A percentile compares a stretch with the other conserved stretches of the same genome.
Conservation (phyloP, 2,888 invertebrate species). For the Molorchus minor region DNA sequence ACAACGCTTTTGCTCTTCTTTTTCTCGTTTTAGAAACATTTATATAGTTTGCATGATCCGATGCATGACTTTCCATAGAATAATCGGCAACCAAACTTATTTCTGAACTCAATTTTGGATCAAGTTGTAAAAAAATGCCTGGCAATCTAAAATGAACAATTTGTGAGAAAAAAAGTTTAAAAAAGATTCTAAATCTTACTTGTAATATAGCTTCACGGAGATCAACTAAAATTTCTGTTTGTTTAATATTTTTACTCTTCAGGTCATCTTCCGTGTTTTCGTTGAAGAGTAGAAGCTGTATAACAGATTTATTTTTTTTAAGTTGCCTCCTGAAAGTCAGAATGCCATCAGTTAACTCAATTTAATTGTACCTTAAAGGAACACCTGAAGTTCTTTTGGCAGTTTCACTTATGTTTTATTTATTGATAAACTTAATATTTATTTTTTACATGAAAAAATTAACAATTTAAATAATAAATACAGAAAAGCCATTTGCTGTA, state of each 20-base stretch:
- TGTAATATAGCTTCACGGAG: slow-evolving; percentile 94
- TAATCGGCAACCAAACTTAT: slow-evolving; percentile 91
- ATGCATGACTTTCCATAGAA: slow-evolving; percentile 92
- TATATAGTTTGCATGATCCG: slow-evolving; percentile 94
- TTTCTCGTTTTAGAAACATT: slow-evolving; percentile 88
- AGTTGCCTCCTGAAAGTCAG: slow-evolving; percentile 81
- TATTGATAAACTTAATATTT: no score
- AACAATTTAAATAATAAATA: no score
- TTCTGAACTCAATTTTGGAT: slow-evolving; percentile 84
- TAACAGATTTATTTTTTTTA: slow-evolving; percentile 88
- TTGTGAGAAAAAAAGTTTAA: not conserved
- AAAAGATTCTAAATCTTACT: slow-evolving; percentile 59
- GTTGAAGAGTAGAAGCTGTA: slow-evolving; percentile 88
- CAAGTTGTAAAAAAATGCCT: slow-evolving; percentile 94
- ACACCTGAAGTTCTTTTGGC: no score
- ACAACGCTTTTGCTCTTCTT: slow-evolving; percentile 91
- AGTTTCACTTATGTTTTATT: no score
- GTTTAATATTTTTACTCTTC: slow-evolving; percentile 95
- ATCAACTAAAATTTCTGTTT: slow-evolving; percentile 98
- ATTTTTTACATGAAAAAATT: no score
- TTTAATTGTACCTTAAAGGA: no score
- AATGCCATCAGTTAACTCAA: no score
- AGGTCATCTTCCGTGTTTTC: slow-evolving; percentile 82
- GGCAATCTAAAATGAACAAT: slow-evolving; percentile 68
- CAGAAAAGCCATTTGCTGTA: no score